Evolutionary conservation across 2,113 vertebrate species (phyloP), one percentile per base, ranked within the genome.

Genomic region (Numenius arquata): DNA sequence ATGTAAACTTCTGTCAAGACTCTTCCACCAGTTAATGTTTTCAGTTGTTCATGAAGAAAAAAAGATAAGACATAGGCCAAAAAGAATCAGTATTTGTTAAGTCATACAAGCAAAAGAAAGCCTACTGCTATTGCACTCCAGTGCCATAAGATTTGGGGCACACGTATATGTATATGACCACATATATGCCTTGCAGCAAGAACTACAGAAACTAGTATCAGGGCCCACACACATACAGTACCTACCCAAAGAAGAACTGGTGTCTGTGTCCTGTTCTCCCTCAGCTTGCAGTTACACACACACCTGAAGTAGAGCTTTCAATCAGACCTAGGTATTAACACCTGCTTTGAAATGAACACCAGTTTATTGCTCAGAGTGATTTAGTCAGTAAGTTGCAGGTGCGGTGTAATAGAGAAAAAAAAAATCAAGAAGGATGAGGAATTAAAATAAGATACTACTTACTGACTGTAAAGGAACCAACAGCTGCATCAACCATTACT

Each of bases 351-450:
- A 93, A 95, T 43, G 38, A 83, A 77, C 66, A 97, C 95, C 91
- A 96, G 82, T 94, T 96, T 97, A 93, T 97, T 97, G 97, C 96
- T 97, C 63, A 95, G 20, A 52, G 13, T 22, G 30, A 95, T 96
- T 88, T 92, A 77, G 55, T 59, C 68, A 94, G 63, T 58, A 74
- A 58, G 43, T 20, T 55, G 30, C 65, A 63, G 67, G 26, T 75
- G 59, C 66, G 73, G 41, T 38, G 73, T 78, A 45, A 95, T 18
- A 74, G 13, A 72, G 38, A 30, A 88, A 41, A 76, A 40, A 43
- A 76, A 40, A 61, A 61, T 74, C 84, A 43, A 40, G 59, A 92
- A 59, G 50, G 36, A n/a, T n/a, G 45, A 80, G 26, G 55, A 59
- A 40, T n/a, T 82, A 53, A 61, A 82, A 38, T 41, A 59, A 48